Percentiles rank a stretch among this genome's conserved stretches.
phyloP scores from a whole-genome alignment of 2,797 vertebrate genomes.

The Emydoidea blandingii region DNA sequence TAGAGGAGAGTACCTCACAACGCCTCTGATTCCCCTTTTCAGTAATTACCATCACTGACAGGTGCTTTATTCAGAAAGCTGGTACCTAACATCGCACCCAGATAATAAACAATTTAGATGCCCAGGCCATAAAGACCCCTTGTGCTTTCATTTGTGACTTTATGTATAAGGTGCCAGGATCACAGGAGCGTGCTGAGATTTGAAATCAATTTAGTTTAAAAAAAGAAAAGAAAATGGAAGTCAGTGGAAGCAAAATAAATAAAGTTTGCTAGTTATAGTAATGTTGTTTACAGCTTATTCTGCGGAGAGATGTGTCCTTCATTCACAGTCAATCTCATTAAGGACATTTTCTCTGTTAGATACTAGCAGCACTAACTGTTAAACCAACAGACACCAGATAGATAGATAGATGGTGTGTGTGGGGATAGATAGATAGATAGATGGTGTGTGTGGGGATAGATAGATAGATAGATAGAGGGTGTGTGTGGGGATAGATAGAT shows the following conservation, averaged over 20 bases:
- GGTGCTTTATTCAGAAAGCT: not conserved
- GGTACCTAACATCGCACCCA: not conserved
- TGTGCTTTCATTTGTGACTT: not conserved
- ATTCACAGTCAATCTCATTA: conserved; percentile 8
- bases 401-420: not conserved
- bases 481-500: too few relatives aligned
- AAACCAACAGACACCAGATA: not conserved
- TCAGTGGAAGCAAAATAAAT: not conserved
- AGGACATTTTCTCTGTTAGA: conserved; percentile 50
- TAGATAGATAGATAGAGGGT: too few relatives aligned
- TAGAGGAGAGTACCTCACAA: not conserved
- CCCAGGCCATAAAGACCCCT: not conserved
- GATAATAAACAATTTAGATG: not conserved
- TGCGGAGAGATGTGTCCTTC: conserved; percentile 20
- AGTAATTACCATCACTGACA: not conserved
- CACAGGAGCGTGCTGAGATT: not conserved
- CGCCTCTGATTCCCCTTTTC: not conserved
- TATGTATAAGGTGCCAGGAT: not conserved
- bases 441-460: not conserved
- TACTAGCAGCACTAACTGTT: not conserved
- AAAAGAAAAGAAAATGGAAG: not conserved
- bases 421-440: conserved; percentile 13
- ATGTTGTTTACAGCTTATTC: conserved; percentile 14
- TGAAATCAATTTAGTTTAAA: not conserved
- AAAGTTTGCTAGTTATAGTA: not conserved